Evolutionary conservation across 2,888 invertebrate species (phyloP).

Genomic region (Xestoiulus laeticollis): DNA sequence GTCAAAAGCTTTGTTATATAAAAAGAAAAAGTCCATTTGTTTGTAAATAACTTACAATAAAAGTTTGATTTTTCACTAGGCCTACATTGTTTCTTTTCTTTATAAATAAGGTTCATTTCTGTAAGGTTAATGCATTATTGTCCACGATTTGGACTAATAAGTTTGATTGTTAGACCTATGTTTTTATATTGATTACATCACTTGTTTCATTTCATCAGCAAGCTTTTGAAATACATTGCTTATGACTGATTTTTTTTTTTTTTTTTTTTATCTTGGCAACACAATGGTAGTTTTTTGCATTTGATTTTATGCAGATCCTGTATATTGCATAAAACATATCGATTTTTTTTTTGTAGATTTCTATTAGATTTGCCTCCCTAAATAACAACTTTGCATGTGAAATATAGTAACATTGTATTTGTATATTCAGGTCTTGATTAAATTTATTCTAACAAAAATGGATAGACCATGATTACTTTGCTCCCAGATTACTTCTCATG

Average conservation of each 20-base stretch:
- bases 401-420: background rate
- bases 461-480: slow-evolving; percentile 30
- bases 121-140: background rate
- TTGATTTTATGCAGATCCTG: background rate
- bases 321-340: slow-evolving; percentile 4
- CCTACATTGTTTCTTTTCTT: background rate
- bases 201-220: background rate
- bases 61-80: background rate
- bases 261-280: background rate
- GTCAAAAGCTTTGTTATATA: background rate
- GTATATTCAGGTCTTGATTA: background rate
- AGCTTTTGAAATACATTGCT: background rate
- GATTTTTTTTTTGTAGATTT: background rate
- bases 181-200: background rate
- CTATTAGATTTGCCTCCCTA: slow-evolving; percentile 8
- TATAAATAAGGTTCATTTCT: background rate
- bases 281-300: background rate
- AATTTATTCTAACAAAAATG: slow-evolving; percentile 23
- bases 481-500: background rate
- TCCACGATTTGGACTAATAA: background rate
- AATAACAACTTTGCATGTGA: background rate
- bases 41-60: background rate
- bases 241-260: background rate
- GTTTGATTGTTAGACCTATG: background rate
- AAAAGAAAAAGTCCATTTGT: background rate